Evolutionary conservation across 2,113 vertebrate species (phyloP), one percentile per base, ranked within the genome.

Genomic region (Holacanthus passer): DNA sequence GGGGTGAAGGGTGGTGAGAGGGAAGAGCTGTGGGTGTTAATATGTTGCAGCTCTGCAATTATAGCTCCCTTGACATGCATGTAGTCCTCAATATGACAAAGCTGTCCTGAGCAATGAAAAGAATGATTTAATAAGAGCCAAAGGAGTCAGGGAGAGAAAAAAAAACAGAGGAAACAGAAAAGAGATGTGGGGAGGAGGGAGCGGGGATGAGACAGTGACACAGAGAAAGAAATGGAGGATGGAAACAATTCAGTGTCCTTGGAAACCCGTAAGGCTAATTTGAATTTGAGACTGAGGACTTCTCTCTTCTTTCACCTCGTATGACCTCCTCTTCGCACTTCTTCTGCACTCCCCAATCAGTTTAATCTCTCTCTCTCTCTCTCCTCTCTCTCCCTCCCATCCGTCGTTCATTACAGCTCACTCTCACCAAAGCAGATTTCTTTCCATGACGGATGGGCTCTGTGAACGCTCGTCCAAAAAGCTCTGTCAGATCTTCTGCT

Each of bases 171-270:
- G 48, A 29, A 73, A 58, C n/a, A 78, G 67, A 59, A 50, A 17
- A 41, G 68, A 79, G 65, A 45, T 7, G 5, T 39, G 16, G 22
- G 48, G 10, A 29, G 50, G 37, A 24, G 67, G 45, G 53, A 16
- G 58, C 47, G 4, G 24, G 35, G 55, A 16, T 31, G 76, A 53
- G 60, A 74, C 37, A 14, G 73, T 69, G 79, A 83, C 73, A 83
- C 37, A 71, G 72, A 58, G 81, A 74, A 35, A 84, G 91, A 86
- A 69, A 73, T 79, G 32, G 74, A 77, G 79, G 84, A 90, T 87
- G 89, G 91, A 93, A 93, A 85, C 87, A 92, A 90, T 91, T 88
- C 82, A 50, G 52, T 91, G 91, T 93, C 84, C 81, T 91, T 88
- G 77, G 89, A 89, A 91, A 82, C 85, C 86, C 85, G 90, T 83